A percentile compares a stretch with the other conserved stretches of the same genome.
These are phyloP conservation scores for Neuroterus valhalla DNA, from an alignment of 1,140 invertebrate species.

Conservation along the genomic window DNA sequence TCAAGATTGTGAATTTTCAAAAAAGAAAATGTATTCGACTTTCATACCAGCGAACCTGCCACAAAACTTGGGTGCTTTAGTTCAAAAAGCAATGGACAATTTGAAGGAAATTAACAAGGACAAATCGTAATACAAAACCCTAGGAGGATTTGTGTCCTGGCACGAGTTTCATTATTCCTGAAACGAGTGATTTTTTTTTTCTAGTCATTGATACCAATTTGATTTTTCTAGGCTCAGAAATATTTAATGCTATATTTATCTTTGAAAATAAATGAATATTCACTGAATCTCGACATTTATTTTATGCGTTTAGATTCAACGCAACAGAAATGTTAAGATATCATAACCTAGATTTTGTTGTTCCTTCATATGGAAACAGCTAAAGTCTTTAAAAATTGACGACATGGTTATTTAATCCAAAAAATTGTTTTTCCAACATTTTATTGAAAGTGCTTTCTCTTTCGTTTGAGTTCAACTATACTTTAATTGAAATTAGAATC, in stretches of 20 bases:
- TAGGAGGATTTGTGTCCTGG: background rate
- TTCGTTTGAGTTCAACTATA: too few species aligned
- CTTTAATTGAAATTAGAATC: too few species aligned
- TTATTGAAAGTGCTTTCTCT: too few species aligned
- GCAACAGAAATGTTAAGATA: too few species aligned
- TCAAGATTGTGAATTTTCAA: slow-evolving; percentile 26
- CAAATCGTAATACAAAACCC: slow-evolving; percentile 44
- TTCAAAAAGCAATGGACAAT: slow-evolving; percentile 67
- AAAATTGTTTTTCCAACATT: too few species aligned
- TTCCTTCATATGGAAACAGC: too few species aligned
- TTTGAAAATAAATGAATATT: slow-evolving; percentile 1
- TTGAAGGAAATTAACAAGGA: slow-evolving; percentile 59
- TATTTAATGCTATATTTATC: background rate
- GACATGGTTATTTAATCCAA: too few species aligned
- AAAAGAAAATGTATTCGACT: slow-evolving; percentile 16
- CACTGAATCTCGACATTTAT: too few species aligned
- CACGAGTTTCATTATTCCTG: background rate
- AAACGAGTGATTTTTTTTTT: background rate
- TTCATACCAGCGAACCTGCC: slow-evolving; percentile 57
- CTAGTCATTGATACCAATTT: slow-evolving; percentile 2
- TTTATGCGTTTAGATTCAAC: too few species aligned
- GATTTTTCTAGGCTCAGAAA: background rate
- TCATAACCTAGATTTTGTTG: too few species aligned
- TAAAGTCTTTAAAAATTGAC: too few species aligned
- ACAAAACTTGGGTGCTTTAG: slow-evolving; percentile 64